phyloP scores from a whole-genome alignment of 2,113 vertebrate species.

The Calypte anna region DNA sequence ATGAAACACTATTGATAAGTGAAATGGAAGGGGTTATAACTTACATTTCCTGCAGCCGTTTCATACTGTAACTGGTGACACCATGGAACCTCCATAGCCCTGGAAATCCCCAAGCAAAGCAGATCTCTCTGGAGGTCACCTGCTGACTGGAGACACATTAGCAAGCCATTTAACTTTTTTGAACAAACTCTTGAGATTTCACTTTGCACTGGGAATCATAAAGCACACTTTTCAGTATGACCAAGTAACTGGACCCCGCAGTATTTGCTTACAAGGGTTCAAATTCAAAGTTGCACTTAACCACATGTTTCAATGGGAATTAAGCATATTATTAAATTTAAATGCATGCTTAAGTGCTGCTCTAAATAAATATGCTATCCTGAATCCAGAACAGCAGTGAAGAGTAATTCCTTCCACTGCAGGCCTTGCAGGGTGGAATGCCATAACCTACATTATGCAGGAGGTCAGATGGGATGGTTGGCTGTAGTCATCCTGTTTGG shows the following conservation, averaged over 20 bases:
- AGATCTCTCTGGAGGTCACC: neutral
- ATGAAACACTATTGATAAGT: conserved; percentile 50
- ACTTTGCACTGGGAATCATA: neutral
- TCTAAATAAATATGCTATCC: conserved; percentile 52
- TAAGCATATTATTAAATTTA: conserved; percentile 45
- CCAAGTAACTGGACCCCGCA: neutral
- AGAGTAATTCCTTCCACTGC: conserved; percentile 36
- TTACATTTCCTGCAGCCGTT: neutral
- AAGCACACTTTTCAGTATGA: neutral
- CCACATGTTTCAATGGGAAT: neutral
- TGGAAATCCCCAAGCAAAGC: neutral
- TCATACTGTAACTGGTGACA: neutral
- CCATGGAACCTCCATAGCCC: neutral
- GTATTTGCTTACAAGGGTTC: neutral
- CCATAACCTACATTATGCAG: neutral
- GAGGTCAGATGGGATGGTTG: neutral
- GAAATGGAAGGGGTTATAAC: neutral
- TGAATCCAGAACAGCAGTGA: neutral
- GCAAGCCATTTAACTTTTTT: neutral
- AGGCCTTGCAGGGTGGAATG: neutral
- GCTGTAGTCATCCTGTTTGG: neutral
- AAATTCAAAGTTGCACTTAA: neutral
- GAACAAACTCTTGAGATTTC: neutral
- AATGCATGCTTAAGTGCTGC: conserved; percentile 32
- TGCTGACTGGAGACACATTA: neutral